Conservation (phyloP, 2,888 invertebrate genomes). For the Lasioglossum calceatum region DNA sequence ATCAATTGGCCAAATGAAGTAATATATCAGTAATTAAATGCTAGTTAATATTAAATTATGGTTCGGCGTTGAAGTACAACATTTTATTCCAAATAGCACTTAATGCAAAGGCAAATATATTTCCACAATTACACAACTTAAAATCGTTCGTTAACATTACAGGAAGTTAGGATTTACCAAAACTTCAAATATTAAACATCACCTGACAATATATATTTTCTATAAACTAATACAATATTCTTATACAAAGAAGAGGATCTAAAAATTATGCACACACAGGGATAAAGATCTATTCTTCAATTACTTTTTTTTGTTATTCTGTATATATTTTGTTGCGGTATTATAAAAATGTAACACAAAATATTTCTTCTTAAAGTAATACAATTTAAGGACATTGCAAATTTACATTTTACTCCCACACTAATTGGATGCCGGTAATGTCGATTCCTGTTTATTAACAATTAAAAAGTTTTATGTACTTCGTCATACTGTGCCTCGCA, state of each 20-base stretch:
- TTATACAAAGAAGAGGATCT: slow-evolving; percentile 83
- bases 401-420: slow-evolving; percentile 79
- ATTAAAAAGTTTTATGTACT: slow-evolving; percentile 69
- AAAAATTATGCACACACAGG: slow-evolving; percentile 82
- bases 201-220: slow-evolving; percentile 83
- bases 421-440: slow-evolving; percentile 69
- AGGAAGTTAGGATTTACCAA: slow-evolving; percentile 61
- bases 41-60: neutral
- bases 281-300: slow-evolving; percentile 74
- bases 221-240: slow-evolving; percentile 83
- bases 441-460: slow-evolving; percentile 66
- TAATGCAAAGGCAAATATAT: slow-evolving; percentile 4
- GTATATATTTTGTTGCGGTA: slow-evolving; percentile 81
- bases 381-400: slow-evolving; percentile 82
- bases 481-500: slow-evolving; percentile 63
- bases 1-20: neutral
- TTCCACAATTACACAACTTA: slow-evolving; percentile 3
- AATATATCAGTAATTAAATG: neutral
- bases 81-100: neutral
- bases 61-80: neutral
- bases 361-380: slow-evolving; percentile 83
- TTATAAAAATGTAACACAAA: slow-evolving; percentile 84
- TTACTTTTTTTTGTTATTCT: slow-evolving; percentile 75
- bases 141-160: neutral
- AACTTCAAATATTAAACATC: slow-evolving; percentile 78